These are phyloP conservation scores for Hoplodrina ambigua DNA, from an alignment of 2,888 invertebrate species.

Conservation along the genomic window DNA sequence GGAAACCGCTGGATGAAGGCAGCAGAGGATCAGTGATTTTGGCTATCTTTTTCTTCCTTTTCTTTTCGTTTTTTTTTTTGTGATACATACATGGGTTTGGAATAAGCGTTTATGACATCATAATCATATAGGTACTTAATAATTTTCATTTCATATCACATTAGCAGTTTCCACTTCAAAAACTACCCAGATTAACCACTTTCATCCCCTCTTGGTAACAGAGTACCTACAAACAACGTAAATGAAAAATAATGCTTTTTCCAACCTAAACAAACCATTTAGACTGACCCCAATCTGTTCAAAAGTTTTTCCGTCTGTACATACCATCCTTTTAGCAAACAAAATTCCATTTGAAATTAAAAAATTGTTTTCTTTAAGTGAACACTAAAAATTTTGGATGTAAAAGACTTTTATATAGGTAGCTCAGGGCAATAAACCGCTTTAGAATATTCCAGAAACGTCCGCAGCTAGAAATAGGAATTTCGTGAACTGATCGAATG, in stretches of 20 bases:
- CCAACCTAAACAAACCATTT: conserved; percentile 31
- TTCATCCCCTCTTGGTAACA: background rate
- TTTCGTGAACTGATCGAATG: background rate
- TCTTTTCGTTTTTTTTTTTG: too few species aligned
- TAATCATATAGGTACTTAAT: too few species aligned
- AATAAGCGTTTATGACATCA: too few species aligned
- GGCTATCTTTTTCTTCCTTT: too few species aligned
- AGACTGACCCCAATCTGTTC: conserved; percentile 20
- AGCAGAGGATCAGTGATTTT: too few species aligned
- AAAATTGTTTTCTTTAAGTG: conserved; percentile 45
- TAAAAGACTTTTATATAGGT: conserved; percentile 23
- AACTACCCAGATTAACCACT: background rate
- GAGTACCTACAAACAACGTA: background rate
- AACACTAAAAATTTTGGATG: conserved; percentile 23
- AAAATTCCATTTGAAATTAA: conserved; percentile 51
- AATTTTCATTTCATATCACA: too few species aligned
- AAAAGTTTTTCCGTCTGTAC: conserved; percentile 40
- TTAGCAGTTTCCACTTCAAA: too few species aligned
- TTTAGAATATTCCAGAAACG: conserved; percentile 17
- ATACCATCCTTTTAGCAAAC: conserved; percentile 48
- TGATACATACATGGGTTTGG: too few species aligned
- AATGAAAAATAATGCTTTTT: conserved; percentile 14
- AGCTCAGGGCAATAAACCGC: conserved; percentile 17
- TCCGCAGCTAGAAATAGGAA: conserved; percentile 9
- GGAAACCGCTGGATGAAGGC: too few species aligned